These are phyloP conservation scores for Lymantria monacha DNA, from an alignment of 2,888 invertebrate genomes.

Conservation along the genomic window DNA sequence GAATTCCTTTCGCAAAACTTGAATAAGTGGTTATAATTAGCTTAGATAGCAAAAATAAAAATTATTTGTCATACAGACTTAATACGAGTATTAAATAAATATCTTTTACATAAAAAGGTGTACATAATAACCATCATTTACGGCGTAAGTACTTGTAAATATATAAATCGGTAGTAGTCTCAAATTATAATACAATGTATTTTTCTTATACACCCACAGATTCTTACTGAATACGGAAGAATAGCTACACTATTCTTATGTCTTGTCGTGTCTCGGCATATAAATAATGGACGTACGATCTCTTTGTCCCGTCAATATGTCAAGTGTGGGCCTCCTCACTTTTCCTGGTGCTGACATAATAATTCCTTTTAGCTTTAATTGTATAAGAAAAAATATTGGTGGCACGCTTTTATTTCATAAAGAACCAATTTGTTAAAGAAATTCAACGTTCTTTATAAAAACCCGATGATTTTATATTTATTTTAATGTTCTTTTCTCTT, in stretches of 20 bases:
- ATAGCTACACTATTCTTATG: constrained; percentile 54
- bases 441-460: not conserved
- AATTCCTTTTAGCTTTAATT: constrained; percentile 42
- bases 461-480: too few relatives aligned
- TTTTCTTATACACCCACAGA: constrained; percentile 19
- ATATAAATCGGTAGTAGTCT: not conserved
- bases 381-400: constrained; percentile 22
- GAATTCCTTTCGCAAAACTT: too few relatives aligned
- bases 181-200: constrained; percentile 3
- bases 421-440: constrained; percentile 16
- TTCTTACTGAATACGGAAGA: constrained; percentile 30
- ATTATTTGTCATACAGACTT: too few relatives aligned
- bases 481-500: too few relatives aligned
- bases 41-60: too few relatives aligned
- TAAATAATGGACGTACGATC: constrained; percentile 64
- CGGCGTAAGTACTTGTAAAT: not conserved
- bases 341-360: constrained; percentile 60
- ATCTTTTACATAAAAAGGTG: not conserved
- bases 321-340: constrained; percentile 54
- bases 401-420: constrained; percentile 23
- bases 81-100: not conserved
- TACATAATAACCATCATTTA: not conserved
- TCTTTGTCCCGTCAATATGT: constrained; percentile 80
- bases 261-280: constrained; percentile 49
- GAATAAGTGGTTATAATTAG: too few relatives aligned